Evolutionary conservation across 2,113 vertebrate genomes (phyloP).

Genomic region (Seriola aureovittata): DNA sequence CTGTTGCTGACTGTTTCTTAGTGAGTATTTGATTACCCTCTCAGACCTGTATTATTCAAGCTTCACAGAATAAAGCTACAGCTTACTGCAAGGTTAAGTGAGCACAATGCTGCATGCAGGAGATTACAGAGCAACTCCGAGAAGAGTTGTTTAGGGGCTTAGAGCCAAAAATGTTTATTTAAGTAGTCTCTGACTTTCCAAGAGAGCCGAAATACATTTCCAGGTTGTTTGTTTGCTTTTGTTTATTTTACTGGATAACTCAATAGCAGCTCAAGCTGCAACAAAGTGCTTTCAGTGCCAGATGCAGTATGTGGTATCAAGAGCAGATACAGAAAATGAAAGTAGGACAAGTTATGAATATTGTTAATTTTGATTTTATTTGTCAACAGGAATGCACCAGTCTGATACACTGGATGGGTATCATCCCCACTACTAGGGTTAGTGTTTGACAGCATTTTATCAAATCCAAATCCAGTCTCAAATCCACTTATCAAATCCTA

Average conservation of each 20-base stretch:
- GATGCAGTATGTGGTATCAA: background rate
- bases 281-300: background rate
- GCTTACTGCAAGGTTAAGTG: conserved; percentile 55
- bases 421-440: background rate
- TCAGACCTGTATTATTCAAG: conserved; percentile 56
- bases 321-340: background rate
- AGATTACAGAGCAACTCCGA: conserved; percentile 58
- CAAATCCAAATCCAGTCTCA: background rate
- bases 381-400: background rate
- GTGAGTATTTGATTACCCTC: conserved; percentile 47
- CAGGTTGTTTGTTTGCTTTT: conserved; percentile 45
- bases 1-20: conserved; percentile 32
- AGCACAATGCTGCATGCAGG: conserved; percentile 51
- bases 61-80: conserved; percentile 43
- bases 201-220: conserved; percentile 44
- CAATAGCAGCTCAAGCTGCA: conserved; percentile 16
- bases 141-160: conserved; percentile 50
- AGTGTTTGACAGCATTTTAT: background rate
- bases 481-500: too few species aligned
- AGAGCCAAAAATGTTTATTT: conserved; percentile 59
- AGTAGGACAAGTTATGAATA: background rate
- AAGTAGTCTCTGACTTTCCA: conserved; percentile 41
- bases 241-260: conserved; percentile 48
- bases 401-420: background rate
- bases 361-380: background rate